A percentile compares a stretch with the other conserved stretches of the same genome.
phyloP scores from a whole-genome alignment of 2,888 invertebrate genomes.

The Loripinus fragilis region DNA sequence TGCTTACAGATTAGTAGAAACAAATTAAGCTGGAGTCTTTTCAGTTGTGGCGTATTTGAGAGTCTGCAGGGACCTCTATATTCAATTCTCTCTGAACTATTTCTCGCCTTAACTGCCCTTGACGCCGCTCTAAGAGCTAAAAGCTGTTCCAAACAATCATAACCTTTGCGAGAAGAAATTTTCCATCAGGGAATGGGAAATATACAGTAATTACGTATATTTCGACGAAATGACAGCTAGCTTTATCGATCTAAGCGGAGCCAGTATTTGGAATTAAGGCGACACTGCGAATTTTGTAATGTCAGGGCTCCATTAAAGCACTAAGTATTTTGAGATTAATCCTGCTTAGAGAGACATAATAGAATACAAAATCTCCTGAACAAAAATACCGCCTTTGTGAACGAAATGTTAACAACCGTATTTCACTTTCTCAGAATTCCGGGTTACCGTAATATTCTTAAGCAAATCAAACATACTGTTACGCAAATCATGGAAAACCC shows the following conservation, averaged over 20 bases:
- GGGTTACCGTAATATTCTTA: too few species aligned
- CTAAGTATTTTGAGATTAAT: conserved; percentile 19
- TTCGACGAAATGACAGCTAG: conserved; percentile 38
- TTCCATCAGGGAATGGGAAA: conserved; percentile 32
- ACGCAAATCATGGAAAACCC: too few species aligned
- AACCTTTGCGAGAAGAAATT: conserved; percentile 36
- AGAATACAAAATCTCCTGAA: not conserved
- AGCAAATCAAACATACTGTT: too few species aligned
- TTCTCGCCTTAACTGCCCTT: conserved; percentile 39
- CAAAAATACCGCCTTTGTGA: not conserved
- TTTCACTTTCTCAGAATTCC: too few species aligned
- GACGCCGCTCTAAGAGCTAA: conserved; percentile 26
- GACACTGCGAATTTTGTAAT: conserved; percentile 18
- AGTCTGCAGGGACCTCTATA: conserved; percentile 43
- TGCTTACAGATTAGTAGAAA: conserved; percentile 54
- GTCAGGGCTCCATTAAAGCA: not conserved
- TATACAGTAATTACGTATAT: conserved; percentile 47
- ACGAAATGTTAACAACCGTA: too few species aligned
- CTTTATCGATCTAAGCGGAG: conserved; percentile 42
- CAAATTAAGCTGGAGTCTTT: conserved; percentile 53
- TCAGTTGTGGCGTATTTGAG: conserved; percentile 42
- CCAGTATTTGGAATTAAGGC: conserved; percentile 14
- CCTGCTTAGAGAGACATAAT: not conserved
- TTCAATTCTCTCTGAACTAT: conserved; percentile 49
- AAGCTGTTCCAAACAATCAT: conserved; percentile 38